These are phyloP conservation scores for Herpetotheres cachinnans DNA, from an alignment of 2,113 vertebrate genomes.

Conservation along the genomic window DNA sequence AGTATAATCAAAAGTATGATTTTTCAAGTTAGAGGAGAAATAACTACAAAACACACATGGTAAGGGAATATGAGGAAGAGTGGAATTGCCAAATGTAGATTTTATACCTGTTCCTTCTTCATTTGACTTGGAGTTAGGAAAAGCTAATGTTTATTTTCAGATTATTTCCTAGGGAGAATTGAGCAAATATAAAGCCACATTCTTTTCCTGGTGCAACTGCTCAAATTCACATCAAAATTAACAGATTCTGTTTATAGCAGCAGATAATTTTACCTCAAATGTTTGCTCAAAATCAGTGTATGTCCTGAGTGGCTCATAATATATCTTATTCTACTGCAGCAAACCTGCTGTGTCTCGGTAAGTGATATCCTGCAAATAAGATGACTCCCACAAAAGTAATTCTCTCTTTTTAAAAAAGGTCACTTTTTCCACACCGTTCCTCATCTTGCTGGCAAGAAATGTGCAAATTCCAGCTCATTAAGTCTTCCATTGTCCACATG, in stretches of 20 bases:
- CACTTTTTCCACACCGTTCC: not conserved
- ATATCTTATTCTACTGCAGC: not conserved
- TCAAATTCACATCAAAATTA: slow-evolving; percentile 5
- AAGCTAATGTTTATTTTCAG: slow-evolving; percentile 24
- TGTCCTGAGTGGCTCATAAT: not conserved
- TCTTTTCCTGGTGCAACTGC: not conserved
- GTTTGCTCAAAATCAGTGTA: not conserved
- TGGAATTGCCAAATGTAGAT: not conserved
- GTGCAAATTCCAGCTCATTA: not conserved
- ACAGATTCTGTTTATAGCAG: not conserved
- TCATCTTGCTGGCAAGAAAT: not conserved
- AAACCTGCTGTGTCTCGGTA: not conserved
- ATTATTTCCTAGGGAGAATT: slow-evolving; percentile 1
- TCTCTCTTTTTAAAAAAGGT: not conserved
- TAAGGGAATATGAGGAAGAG: not conserved
- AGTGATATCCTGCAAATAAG: not conserved
- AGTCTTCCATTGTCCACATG: not conserved
- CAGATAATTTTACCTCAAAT: slow-evolving; percentile 1
- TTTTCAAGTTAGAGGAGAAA: not conserved
- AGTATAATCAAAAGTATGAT: not conserved
- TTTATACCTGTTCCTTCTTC: not conserved
- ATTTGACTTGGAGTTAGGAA: not conserved
- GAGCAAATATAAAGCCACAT: not conserved
- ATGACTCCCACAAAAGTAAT: not conserved
- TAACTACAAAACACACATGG: not conserved